Evolutionary conservation across 2,888 invertebrate species (phyloP), one percentile per base, ranked within the genome.

Genomic region (Ormyrus thymus): DNA sequence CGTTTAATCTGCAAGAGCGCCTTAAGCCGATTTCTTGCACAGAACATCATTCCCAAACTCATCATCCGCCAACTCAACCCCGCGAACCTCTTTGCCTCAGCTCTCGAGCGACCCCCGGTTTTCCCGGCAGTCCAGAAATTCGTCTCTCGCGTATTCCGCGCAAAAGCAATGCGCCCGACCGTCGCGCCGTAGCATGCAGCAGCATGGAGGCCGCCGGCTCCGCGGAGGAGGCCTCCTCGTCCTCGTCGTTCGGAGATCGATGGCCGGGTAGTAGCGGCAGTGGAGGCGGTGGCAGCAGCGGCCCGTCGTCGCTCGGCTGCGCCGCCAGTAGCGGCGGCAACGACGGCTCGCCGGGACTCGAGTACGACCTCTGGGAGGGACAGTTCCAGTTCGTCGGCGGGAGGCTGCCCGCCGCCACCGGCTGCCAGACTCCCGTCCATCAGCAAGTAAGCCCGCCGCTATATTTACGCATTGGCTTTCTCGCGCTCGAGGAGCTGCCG

Each of bases 291-390:
- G 45, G 71, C 58, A 81, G 83, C 76, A 82, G 82, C 82, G 68
- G 81, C 11, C 76, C 76, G 53, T 53, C 69, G 15, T 62, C 68
- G 15, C 58, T 66, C 13, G 70, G 58, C 64, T 46, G 53, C 13
- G 70, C 8, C 62, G 74, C 73, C 72, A 50, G 84, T 64, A 15
- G 15, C 56, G 66, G 59, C 55, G 43, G 55, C 15, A 75, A 13
- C 65, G 69, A 79, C 73, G 64, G 86, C 83, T 90, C 81, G 92
- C 91, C 94, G 85, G 95, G 95, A 87, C 92, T 96, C 90, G 95
- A 95, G 90, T 95, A 95, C 90, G 96, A 96, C 88, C 94, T 96
- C 93, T 96, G 96, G 96, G 95, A 96, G 89, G 96, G 96, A 79
- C 96, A 96, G 91, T 96, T 96, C 87, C 95, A 96, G 91, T 95